Evolutionary conservation across 2,113 vertebrate genomes (phyloP), one percentile per base, ranked within the genome.

Genomic region (Microtus ochrogaster): DNA sequence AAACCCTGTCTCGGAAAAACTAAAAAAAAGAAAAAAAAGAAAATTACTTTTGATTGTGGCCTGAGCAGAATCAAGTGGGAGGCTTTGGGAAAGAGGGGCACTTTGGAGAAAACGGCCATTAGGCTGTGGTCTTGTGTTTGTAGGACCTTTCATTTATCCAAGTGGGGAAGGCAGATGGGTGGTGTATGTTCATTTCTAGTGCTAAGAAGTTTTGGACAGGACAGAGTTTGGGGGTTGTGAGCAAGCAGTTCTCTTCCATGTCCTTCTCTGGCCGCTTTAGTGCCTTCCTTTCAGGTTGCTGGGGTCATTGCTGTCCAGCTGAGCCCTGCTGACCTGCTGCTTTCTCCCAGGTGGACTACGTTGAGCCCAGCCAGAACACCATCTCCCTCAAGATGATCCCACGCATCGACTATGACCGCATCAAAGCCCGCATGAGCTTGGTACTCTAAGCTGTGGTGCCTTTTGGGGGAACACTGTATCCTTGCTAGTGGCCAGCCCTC

Each of bases 331-430:
- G n/a, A 81, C 24, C 39, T 7, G 14, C 0, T 24, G 1, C 11
- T 30, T 41, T 28, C 9, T 74, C 2, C 19, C 96, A 99, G 99
- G 99, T 99, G 98, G 99, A 99, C 96, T 99, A 99, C 0, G 99
- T 99, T 92, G 99, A 99, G 97, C 99, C 99, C 2, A 99, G 99
- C 96, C 99, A 99, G 94, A 99, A 99, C 96, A 99, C 99, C 91
- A 99, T 99, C 96, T 99, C 99, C 0, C 98, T 99, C 87, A 99
- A 99, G 98, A 99, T 99, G 99, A 99, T 99, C 92, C 99, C 99
- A 0, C 99, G 99, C 14, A 99, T 99, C 0, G 99, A 99, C 95
- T 99, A 99, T 0, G 99, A 99, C 96, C 99, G 99, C 1, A 99
- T 99, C 98, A 99, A 99, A 96, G 99, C 99, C 77, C 99, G 99